Conservation (phyloP, 2,797 vertebrate genomes). For the Otolemur crassicaudatus region DNA sequence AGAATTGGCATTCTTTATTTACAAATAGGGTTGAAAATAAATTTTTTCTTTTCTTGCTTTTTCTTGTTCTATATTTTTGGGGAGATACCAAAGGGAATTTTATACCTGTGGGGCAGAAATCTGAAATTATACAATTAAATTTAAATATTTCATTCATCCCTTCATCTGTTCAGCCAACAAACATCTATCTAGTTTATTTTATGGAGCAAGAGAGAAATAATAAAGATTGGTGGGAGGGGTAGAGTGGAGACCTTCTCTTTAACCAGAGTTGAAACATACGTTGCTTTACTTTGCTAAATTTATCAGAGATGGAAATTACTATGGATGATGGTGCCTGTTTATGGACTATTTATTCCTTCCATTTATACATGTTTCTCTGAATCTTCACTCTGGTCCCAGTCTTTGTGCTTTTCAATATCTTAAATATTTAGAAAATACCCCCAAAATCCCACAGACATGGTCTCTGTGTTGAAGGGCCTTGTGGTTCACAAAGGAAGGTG, state of each 20-base stretch:
- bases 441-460: not conserved
- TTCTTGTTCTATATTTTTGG: not conserved
- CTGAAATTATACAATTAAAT: constrained; percentile 3
- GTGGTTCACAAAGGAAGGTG: not conserved
- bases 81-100: not conserved
- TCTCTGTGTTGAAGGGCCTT: not conserved
- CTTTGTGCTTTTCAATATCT: not conserved
- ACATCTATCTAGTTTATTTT: not conserved
- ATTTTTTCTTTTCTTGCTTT: not conserved
- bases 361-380: not conserved
- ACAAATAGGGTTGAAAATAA: not conserved
- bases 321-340: not conserved
- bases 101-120: not conserved
- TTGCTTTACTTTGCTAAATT: not conserved
- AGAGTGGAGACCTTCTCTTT: not conserved
- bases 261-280: not conserved
- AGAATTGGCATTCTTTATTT: not conserved
- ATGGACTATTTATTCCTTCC: not conserved
- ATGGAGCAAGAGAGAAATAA: not conserved
- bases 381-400: not conserved
- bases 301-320: not conserved
- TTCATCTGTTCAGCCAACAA: not conserved
- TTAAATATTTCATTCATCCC: not conserved
- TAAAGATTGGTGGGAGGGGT: not conserved
- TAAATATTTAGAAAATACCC: not conserved